Conservation (phyloP, 2,113 vertebrate genomes). For the Cisticola juncidis region DNA sequence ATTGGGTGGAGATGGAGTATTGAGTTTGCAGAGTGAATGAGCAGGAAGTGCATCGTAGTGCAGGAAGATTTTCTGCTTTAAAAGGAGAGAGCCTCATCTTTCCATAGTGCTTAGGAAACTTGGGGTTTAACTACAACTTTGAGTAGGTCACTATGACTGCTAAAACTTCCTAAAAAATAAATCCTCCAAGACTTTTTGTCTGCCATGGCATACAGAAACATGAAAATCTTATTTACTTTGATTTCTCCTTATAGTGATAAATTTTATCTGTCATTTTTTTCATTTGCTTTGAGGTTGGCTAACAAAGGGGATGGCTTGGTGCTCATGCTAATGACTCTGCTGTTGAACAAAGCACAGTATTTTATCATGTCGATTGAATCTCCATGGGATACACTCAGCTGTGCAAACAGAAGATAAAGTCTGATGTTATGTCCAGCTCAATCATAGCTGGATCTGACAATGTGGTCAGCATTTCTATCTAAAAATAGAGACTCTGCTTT, state of each 20-base stretch:
- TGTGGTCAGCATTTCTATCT: background rate
- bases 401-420: conserved; percentile 17
- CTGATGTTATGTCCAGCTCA: background rate
- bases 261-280: background rate
- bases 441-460: background rate
- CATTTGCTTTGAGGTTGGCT: background rate
- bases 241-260: background rate
- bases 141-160: background rate
- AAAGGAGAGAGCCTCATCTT: background rate
- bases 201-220: background rate
- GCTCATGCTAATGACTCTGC: background rate
- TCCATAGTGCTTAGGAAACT: background rate
- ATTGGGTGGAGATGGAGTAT: background rate
- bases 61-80: background rate
- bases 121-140: background rate
- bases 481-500: background rate
- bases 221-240: background rate
- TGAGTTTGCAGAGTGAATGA: background rate
- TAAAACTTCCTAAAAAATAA: background rate
- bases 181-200: background rate
- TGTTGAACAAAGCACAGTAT: background rate
- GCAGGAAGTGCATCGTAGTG: background rate
- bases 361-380: background rate
- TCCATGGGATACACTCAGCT: background rate
- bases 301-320: background rate